Base-by-base conservation (phyloP, 2,797 vertebrate genomes). In the Lepus oiostolus region DNA sequence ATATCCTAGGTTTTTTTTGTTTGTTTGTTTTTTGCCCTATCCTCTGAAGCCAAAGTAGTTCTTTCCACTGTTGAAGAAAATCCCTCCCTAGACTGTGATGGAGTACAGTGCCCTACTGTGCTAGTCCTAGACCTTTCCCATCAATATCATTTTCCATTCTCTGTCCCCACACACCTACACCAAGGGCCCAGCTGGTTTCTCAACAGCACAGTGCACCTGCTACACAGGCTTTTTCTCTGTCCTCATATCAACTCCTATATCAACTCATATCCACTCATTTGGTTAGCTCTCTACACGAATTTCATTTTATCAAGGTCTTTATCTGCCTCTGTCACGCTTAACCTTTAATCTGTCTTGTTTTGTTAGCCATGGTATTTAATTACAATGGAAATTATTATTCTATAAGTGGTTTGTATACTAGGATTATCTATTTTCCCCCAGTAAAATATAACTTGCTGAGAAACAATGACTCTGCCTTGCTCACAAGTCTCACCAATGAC, bases 211-310 rank as follows among this genome's bases (percentile, higher is more conserved):
- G 50, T 52, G 26, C 4, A 4, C 7, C 17, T 16, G 19, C 24
- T 26, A 21, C 8, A 47, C 4, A 11, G 1, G 5, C 35, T 4
- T 16, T 1, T 3, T 65, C 10, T 35, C 47, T 5, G 11, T 24
- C 28, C n/a, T 81, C 3, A 38, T 35, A 1, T 19, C 26, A 16
- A 32, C 38, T 42, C 38, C 38, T 42, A 6, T 42, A 42, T 42
- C 38, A 42, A 42, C 38, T 42, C 38, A 7, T 6, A 5, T 42
- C 5, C 5, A 30, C 35, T 77, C 8, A 3, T 42, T n/a, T 26
- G 1, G 21, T 87, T 30, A 86, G 19, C 1, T 54, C 47, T 82
- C 6, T 16, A 6, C 52, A 84, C 47, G 90, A 82, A 67, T 30
- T 32, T 68, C 74, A 35, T 5, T 71, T 85, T 9, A 24, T 67